These are phyloP conservation scores for Leptopilina syphax DNA, from an alignment of 2,888 invertebrate species.

Conservation along the genomic window DNA sequence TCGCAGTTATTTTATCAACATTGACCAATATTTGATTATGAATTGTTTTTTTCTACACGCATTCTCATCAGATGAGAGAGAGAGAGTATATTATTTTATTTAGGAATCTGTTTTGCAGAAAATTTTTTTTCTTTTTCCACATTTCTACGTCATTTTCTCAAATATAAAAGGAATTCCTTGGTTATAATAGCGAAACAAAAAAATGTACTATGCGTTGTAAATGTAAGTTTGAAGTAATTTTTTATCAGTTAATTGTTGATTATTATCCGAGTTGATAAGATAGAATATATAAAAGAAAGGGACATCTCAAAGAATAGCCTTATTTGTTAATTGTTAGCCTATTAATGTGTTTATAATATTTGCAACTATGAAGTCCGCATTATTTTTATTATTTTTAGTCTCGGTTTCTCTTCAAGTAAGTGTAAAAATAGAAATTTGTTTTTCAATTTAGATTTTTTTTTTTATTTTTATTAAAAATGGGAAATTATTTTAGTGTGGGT, in stretches of 20 bases:
- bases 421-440: neutral
- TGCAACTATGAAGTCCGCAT: neutral
- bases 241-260: slow-evolving; percentile 14
- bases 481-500: too few relatives aligned
- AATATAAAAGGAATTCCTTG: neutral
- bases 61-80: too few relatives aligned
- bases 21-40: neutral
- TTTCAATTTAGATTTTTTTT: too few relatives aligned
- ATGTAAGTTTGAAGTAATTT: slow-evolving; percentile 22
- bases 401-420: neutral
- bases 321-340: neutral
- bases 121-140: neutral
- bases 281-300: slow-evolving; percentile 23
- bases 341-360: slow-evolving; percentile 6
- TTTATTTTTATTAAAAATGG: too few relatives aligned
- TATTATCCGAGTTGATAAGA: slow-evolving; percentile 1
- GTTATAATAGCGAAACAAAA: neutral
- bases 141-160: neutral
- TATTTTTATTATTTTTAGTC: neutral
- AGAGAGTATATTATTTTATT: neutral
- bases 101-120: neutral
- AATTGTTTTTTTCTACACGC: neutral
- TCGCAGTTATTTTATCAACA: neutral
- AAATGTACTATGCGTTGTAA: neutral
- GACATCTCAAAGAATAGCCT: neutral